phyloP scores from a whole-genome alignment of 2,113 vertebrate genomes.

The Ochotona curzoniae region DNA sequence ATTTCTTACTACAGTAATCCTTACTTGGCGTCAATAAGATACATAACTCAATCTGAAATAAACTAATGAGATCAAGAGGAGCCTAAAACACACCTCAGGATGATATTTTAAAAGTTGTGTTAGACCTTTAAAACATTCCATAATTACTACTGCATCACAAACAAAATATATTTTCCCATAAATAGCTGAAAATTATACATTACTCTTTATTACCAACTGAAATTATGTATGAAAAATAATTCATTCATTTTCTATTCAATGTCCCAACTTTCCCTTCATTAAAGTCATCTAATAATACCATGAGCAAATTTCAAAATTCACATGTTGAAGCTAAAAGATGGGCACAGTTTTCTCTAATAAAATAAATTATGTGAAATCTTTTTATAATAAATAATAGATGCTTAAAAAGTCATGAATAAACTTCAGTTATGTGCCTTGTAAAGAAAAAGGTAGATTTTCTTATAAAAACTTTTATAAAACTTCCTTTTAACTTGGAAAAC shows the following conservation, averaged over 20 bases:
- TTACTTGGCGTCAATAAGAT: not conserved
- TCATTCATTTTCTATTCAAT: slow-evolving; percentile 47
- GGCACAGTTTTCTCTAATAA: not conserved
- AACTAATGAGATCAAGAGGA: slow-evolving; percentile 9
- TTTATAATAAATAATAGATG: slow-evolving; percentile 47
- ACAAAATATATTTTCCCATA: slow-evolving; percentile 24
- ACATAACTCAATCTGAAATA: slow-evolving; percentile 29
- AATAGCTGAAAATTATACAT: slow-evolving; percentile 30
- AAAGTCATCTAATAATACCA: slow-evolving; percentile 43
- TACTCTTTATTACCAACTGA: slow-evolving; percentile 12
- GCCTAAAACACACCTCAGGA: not conserved
- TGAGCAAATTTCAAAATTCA: slow-evolving; percentile 27
- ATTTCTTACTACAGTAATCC: not conserved
- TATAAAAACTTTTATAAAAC: slow-evolving; percentile 48
- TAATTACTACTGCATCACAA: not conserved
- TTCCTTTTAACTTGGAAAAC: slow-evolving; percentile 47
- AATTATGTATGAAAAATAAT: slow-evolving; percentile 45
- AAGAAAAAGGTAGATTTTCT: slow-evolving; percentile 43
- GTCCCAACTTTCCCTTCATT: slow-evolving; percentile 11
- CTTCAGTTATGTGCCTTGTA: slow-evolving; percentile 35
- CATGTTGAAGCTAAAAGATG: slow-evolving; percentile 1
- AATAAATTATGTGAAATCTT: slow-evolving; percentile 15
- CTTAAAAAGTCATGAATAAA: slow-evolving; percentile 12
- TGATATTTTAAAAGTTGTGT: not conserved
- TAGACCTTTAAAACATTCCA: slow-evolving; percentile 46